Conservation (phyloP, 1,140 invertebrate genomes). For the Pteromalus puparum region DNA sequence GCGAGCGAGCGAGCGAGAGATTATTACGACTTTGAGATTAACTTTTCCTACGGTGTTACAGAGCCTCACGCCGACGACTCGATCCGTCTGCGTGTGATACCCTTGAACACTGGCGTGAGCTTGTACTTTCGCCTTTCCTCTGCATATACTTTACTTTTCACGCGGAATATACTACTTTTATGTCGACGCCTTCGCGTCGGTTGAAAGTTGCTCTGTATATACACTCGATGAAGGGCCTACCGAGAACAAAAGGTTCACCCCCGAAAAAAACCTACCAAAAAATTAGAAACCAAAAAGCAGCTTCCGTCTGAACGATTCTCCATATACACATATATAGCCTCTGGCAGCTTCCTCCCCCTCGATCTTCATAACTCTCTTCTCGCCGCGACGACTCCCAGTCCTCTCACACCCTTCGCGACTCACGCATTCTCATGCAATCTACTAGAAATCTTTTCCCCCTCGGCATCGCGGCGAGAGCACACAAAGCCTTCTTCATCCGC, state of each 20-base stretch:
- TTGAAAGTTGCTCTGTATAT: background rate
- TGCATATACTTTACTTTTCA: no score
- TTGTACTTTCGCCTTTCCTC: background rate
- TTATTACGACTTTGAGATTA: slow-evolving; percentile 61
- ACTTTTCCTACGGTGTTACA: slow-evolving; percentile 55
- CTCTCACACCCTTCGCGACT: background rate
- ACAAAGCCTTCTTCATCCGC: background rate
- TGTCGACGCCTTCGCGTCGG: background rate
- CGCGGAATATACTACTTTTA: no score
- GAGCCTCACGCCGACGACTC: background rate
- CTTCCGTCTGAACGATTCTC: background rate
- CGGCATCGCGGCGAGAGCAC: background rate
- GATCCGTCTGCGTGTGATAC: background rate
- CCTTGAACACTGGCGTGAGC: background rate
- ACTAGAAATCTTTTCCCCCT: slow-evolving; percentile 5
- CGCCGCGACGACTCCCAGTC: background rate
- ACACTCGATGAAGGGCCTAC: no score
- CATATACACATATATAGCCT: background rate
- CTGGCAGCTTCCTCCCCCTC: background rate
- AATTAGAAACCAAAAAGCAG: background rate
- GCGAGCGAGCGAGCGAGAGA: slow-evolving; percentile 50
- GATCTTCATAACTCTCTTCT: slow-evolving; percentile 8
- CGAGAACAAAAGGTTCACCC: background rate
- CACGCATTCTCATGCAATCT: slow-evolving; percentile 14
- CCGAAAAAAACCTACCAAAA: background rate